Base-by-base conservation (phyloP, 2,797 vertebrate genomes). In the Crenuchus spilurus region DNA sequence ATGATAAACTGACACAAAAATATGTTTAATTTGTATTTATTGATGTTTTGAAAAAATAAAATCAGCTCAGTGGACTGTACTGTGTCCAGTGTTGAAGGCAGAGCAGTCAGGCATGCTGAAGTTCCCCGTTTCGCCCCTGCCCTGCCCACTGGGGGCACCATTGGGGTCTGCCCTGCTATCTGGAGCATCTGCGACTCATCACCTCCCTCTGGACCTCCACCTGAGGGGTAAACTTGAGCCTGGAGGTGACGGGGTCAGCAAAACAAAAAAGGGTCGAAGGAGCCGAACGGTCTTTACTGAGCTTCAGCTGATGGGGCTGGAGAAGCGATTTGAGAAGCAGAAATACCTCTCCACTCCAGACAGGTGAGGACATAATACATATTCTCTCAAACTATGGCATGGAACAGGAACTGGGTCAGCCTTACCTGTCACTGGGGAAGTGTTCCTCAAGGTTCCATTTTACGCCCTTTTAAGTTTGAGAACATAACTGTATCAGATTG, bases 271-370 rank as follows among this genome's bases (percentile, higher is more conserved):
- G 72, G 97, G 97, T 22, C 92, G 97, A 22, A 89, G 97, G 37
- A 99, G 97, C 87, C 94, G 97, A 75, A 99, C 97, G 0, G 97
- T 99, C 55, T 99, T 99, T 87, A 99, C 97, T 0, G 97, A 99
- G 84, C 92, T 99, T 79, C 97, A 99, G 88, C 91, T 99, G 9
- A 98, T 99, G 97, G 97, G 97, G 24, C 88, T 99, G 85, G 97
- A 99, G 92, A 99, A 99, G 37, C 93, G 96, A 86, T 99, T 99
- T 82, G 97, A 99, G 90, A 99, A 99, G 88, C 97, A 99, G 88
- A 99, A 99, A 85, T 99, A 99, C 74, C 95, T 99, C 57, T 99
- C 97, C 42, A 99, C 97, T 0, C 97, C 97, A 0, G 97, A 99
- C 87, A 97, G 97, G 97, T 99, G 92, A 16, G 16, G 37, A 41